Evolutionary conservation across 2,888 invertebrate genomes (phyloP), one percentile per base, ranked within the genome.

Genomic region (Nemapogon koenigi): DNA sequence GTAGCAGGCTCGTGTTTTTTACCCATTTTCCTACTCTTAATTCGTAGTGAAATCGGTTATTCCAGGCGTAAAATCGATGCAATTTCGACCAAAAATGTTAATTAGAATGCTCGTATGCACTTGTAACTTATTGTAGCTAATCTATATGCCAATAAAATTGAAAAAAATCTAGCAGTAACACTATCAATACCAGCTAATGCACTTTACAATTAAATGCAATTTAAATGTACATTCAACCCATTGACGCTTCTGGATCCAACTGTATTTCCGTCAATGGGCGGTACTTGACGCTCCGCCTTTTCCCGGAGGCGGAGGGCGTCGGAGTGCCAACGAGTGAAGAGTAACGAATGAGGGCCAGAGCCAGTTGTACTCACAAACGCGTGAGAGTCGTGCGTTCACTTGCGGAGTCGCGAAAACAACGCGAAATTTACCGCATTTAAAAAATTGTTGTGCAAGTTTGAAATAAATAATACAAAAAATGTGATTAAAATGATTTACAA

Each of bases 311-410:
- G 72, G 66, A 58, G 71, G 72, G 28, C 27, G 15, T 14, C 16
- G 73, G 72, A 75, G 73, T 60, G 59, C 62, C 49, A 50, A 55
- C 48, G 59, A 55, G 52, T 59, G 71, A 70, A 69, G 65, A 56
- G 58, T 59, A 71, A 68, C 69, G 62, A 59, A 27, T 16, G 2
- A 8, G 19, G n/a, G 28, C 25, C 11, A 30, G 17, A 16, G 31
- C 62, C 72, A 78, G 76, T 78, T 62, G 70, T 59, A 58, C 49
- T 59, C 59, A 57, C 62, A 50, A 60, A 57, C 69, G 73, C 72
- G 69, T 51, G 52, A 58, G 49, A 46, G 53, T 47, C 67, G 75
- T 76, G 75, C 73, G 76, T 64, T 54, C 54, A 52, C 54, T 56
- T 59, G 50, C 19, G 18, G 14, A 7, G 27, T 30, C 36, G 33